These are phyloP conservation scores for Coenonympha glycerion DNA, from an alignment of 2,888 invertebrate species.

Conservation along the genomic window DNA sequence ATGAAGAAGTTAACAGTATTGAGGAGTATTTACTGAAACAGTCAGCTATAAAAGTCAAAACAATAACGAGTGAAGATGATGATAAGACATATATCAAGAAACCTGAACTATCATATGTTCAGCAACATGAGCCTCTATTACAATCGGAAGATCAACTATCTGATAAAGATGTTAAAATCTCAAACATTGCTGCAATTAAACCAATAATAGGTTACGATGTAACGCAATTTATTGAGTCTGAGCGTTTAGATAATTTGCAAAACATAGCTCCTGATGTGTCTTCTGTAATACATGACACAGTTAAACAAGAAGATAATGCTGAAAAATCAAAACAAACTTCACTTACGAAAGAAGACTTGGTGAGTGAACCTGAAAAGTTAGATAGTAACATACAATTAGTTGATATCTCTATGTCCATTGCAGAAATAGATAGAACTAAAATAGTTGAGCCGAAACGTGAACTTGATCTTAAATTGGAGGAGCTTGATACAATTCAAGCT, in stretches of 20 bases:
- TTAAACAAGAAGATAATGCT: background rate
- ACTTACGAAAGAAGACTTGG: background rate
- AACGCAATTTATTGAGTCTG: constrained; percentile 50
- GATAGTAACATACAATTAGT: constrained; percentile 27
- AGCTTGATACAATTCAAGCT: constrained; percentile 41
- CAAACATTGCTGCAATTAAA: constrained; percentile 24
- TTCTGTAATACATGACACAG: background rate
- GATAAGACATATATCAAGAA: constrained; percentile 33
- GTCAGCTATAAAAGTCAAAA: constrained; percentile 33
- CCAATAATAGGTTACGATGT: constrained; percentile 39
- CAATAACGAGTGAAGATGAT: constrained; percentile 42
- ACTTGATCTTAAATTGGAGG: constrained; percentile 53
- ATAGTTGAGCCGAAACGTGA: constrained; percentile 50
- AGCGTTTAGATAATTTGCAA: constrained; percentile 45
- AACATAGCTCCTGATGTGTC: background rate
- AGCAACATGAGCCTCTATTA: constrained; percentile 46
- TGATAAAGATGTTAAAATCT: constrained; percentile 2
- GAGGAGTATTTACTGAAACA: background rate
- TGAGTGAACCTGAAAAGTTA: background rate
- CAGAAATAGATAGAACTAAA: constrained; percentile 41
- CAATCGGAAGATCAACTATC: constrained; percentile 25
- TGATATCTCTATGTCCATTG: constrained; percentile 56
- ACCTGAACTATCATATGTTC: constrained; percentile 45
- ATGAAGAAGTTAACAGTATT: background rate
- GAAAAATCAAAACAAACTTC: constrained; percentile 16